Conservation (phyloP, 2,797 vertebrate genomes). For the Geotrypetes seraphini region DNA sequence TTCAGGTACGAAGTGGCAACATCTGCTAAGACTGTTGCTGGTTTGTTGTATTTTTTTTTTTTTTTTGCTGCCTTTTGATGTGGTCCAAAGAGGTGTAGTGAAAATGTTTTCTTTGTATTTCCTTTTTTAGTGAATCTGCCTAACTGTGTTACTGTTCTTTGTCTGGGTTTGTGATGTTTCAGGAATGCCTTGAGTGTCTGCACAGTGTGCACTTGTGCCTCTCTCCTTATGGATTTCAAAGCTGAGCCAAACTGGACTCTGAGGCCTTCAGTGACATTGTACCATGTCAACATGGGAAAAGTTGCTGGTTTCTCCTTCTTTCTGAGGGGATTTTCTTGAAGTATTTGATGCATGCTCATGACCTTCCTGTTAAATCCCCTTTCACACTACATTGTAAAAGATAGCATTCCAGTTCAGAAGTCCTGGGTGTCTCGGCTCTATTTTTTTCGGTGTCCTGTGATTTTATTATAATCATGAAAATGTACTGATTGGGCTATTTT, state of each 20-base stretch:
- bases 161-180: slow-evolving; percentile 37
- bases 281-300: slow-evolving; percentile 18
- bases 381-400: too few species aligned
- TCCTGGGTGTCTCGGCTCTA: too few species aligned
- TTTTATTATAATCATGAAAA: too few species aligned
- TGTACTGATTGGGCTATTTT: too few species aligned
- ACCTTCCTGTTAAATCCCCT: too few species aligned
- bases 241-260: slow-evolving; percentile 23
- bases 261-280: slow-evolving; percentile 3
- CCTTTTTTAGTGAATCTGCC: too few species aligned
- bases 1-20: too few species aligned
- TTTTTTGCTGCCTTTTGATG: slow-evolving; percentile 15
- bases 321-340: slow-evolving; percentile 18
- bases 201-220: slow-evolving; percentile 36
- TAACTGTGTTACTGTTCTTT: slow-evolving; percentile 36
- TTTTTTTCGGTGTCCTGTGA: too few species aligned
- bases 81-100: not conserved
- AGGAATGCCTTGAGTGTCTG: slow-evolving; percentile 40
- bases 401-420: too few species aligned
- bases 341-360: slow-evolving; percentile 13
- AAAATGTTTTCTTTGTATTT: too few species aligned
- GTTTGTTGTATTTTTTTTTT: too few species aligned
- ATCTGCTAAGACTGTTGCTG: too few species aligned
- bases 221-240: slow-evolving; percentile 30
- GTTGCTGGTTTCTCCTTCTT: slow-evolving; percentile 22